Evolutionary conservation across 2,797 vertebrate genomes (phyloP).

Genomic region (Cyprinella venusta): DNA sequence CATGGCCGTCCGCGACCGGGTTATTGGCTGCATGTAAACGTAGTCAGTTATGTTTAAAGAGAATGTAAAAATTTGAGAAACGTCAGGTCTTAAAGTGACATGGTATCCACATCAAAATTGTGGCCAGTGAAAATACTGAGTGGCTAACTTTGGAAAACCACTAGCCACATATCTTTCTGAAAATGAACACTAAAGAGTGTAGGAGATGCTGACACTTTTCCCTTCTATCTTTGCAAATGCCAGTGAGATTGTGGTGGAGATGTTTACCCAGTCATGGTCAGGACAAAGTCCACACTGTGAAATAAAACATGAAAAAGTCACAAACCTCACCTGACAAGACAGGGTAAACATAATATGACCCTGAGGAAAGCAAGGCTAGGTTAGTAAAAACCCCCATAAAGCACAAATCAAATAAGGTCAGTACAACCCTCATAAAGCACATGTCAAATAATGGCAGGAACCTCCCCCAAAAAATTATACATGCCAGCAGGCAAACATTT

Average conservation of each 20-base stretch:
- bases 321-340: neutral
- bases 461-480: neutral
- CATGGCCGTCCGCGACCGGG: no score
- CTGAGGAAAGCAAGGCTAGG: neutral
- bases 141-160: no score
- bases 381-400: neutral
- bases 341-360: neutral
- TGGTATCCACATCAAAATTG: no score
- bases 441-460: neutral
- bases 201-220: neutral
- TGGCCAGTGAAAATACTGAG: no score
- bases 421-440: neutral
- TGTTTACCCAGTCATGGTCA: neutral
- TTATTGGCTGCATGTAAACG: no score
- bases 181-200: neutral
- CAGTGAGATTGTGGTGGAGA: neutral
- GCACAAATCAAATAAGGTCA: no score
- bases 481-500: neutral
- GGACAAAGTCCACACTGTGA: conserved; percentile 29
- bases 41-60: no score
- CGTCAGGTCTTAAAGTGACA: no score
- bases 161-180: neutral
- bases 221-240: neutral
- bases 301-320: neutral
- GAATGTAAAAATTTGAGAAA: no score